Evolutionary conservation across 1,140 invertebrate species (phyloP), one percentile per base, ranked within the genome.

Genomic region (Pseudobourletiella spinata): DNA sequence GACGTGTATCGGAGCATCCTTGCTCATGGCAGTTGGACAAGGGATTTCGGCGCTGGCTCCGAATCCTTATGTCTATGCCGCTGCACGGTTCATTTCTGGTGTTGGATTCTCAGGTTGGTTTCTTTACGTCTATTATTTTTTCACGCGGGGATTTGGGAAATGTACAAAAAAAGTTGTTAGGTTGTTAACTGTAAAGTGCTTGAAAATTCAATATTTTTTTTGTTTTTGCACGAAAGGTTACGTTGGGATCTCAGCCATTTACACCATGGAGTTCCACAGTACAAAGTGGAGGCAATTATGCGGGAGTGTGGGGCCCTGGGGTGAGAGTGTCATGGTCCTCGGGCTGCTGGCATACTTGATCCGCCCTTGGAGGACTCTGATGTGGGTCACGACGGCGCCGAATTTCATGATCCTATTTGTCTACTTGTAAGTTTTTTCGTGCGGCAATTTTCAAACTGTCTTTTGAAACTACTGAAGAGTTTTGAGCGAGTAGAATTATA

Each of bases 61-160:
- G 46, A 61, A 46, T 26, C 15, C 55, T 3, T 65, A 65, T 42
- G 35, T 65, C 24, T 65, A 57, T 43, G 64, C 59, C 24, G 25
- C 30, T 2, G 52, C 28, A 3, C 3, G 64, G 22, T 57, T 65
- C 24, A 18, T 65, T 24, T 15, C 39, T 51, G 64, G 64, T n/a
- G 43, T 30, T n/a, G 64, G 64, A 51, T 58, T 61, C 46, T 61
- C 51, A 15, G 54, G 57, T 68, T n/a, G n/a, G n/a, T n/a, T n/a
- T 39, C 26, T 22, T 14, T n/a, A n/a, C n/a, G n/a, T 54, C 2
- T 26, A 6, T 20, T n/a, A 26, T n/a, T 18, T 46, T 30, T 39
- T 11, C 32, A 39, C n/a, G 14, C 11, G 24, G 15, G 11, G 28
- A n/a, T 44, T 43, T 24, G 24, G 43, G 28, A 43, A 46, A 18